Conservation (phyloP, 2,797 vertebrate genomes). For the Chelon auratus region DNA sequence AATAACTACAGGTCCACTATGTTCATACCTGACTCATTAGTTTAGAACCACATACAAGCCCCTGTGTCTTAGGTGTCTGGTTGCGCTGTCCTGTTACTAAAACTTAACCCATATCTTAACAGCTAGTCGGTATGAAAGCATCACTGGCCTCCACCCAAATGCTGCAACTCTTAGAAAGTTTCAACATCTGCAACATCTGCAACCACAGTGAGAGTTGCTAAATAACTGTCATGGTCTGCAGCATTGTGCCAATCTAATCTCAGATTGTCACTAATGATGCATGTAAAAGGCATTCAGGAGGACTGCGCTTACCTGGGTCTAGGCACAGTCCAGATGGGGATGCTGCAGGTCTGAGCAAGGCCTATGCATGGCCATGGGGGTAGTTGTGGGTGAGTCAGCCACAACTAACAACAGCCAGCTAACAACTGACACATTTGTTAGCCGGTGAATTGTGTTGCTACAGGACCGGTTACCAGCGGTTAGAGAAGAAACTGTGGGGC, state of each 20-base stretch:
- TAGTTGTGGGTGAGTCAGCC: slow-evolving; percentile 14
- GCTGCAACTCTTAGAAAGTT: too few relatives aligned
- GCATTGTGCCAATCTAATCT: slow-evolving; percentile 3
- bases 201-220: too few relatives aligned
- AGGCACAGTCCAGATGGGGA: slow-evolving; percentile 1
- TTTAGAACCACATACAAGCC: too few relatives aligned
- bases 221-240: not conserved
- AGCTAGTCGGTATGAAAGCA: too few relatives aligned
- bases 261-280: not conserved
- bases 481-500: not conserved
- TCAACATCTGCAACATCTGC: too few relatives aligned
- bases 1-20: too few relatives aligned
- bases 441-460: not conserved
- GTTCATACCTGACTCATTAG: too few relatives aligned
- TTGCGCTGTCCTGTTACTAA: too few relatives aligned
- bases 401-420: not conserved
- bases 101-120: too few relatives aligned
- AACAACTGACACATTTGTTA: slow-evolving; percentile 6
- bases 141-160: too few relatives aligned
- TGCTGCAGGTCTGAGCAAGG: slow-evolving; percentile 22
- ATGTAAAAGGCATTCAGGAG: slow-evolving; percentile 1
- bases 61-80: too few relatives aligned
- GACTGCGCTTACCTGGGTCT: not conserved
- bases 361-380: not conserved
- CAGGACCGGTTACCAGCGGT: slow-evolving; percentile 7